phyloP scores from a whole-genome alignment of 2,797 vertebrate genomes.

The Poecilia velifera region DNA sequence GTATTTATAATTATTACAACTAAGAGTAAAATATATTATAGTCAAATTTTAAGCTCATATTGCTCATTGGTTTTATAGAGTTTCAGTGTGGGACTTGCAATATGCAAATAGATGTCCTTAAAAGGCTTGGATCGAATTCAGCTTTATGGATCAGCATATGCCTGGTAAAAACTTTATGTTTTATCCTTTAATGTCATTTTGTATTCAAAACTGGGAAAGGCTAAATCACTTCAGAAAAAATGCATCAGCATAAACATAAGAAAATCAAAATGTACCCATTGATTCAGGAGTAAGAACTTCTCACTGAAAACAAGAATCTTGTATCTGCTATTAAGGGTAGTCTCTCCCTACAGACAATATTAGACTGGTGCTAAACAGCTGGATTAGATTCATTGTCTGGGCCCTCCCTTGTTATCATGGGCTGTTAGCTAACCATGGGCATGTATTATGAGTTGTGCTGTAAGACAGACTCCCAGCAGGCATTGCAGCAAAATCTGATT shows the following conservation, averaged over 20 bases:
- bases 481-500: slow-evolving; percentile 71
- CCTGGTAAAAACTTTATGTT: slow-evolving; percentile 44
- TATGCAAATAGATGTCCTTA: not conserved
- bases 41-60: not conserved
- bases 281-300: slow-evolving; percentile 29
- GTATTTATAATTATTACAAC: not conserved
- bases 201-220: slow-evolving; percentile 40
- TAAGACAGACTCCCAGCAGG: slow-evolving; percentile 66
- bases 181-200: slow-evolving; percentile 67
- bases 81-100: not conserved
- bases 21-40: not conserved
- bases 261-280: slow-evolving; percentile 65
- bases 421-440: slow-evolving; percentile 57
- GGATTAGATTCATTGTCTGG: slow-evolving; percentile 62
- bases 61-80: not conserved
- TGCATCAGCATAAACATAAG: not conserved
- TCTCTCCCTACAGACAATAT: slow-evolving; percentile 67
- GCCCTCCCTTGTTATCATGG: slow-evolving; percentile 71
- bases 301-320: slow-evolving; percentile 58
- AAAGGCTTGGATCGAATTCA: not conserved
- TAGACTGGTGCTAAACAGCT: slow-evolving; percentile 72
- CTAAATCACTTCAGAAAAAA: not conserved
- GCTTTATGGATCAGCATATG: not conserved
- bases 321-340: slow-evolving; percentile 61
- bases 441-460: slow-evolving; percentile 57